These are phyloP conservation scores for Stratiolaelaps scimitus DNA, from an alignment of 1,140 invertebrate species.

Conservation along the genomic window DNA sequence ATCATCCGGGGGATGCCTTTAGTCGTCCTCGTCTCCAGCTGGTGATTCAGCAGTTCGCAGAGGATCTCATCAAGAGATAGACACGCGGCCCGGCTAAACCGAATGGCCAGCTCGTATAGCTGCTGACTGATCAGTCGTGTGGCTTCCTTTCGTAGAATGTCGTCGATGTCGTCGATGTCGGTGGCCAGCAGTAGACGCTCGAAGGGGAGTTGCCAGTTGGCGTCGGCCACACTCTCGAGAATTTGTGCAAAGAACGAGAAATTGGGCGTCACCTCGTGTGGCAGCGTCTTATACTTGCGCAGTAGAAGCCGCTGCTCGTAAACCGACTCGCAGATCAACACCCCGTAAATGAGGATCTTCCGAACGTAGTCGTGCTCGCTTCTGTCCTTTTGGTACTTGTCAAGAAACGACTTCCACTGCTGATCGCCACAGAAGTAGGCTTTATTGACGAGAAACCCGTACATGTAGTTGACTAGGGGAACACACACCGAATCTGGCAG, in stretches of 20 bases:
- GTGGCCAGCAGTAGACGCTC: not conserved
- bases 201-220: constrained; percentile 14
- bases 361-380: not conserved
- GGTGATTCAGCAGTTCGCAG: constrained; percentile 15
- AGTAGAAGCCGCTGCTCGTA: constrained; percentile 21
- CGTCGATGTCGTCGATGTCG: not conserved
- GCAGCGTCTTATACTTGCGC: constrained; percentile 2
- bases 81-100: not conserved
- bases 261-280: not conserved
- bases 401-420: not conserved
- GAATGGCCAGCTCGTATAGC: not conserved
- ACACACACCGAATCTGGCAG: not conserved
- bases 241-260: constrained; percentile 16
- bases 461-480: not conserved
- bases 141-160: not conserved
- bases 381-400: not conserved
- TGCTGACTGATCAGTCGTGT: not conserved
- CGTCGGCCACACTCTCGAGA: not conserved
- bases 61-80: constrained; percentile 5
- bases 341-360: constrained; percentile 7
- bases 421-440: not conserved
- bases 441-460: constrained; percentile 6
- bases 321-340: constrained; percentile 16
- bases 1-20: too few species aligned
- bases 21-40: not conserved